Evolutionary conservation across 2,113 vertebrate species (phyloP).

Genomic region (Neodon shergylaensis): DNA sequence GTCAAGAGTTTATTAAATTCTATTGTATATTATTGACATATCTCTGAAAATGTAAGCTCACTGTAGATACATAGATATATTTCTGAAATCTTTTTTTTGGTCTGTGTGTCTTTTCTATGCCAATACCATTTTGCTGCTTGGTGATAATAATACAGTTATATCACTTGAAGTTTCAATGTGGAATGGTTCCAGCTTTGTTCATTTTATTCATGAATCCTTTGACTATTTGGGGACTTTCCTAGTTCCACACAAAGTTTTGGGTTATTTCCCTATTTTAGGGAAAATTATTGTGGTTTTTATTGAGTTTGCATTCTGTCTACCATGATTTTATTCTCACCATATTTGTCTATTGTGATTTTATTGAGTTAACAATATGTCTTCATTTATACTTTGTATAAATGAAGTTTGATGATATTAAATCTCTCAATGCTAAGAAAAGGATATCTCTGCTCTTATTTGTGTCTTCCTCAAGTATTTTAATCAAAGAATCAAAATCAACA

Average conservation of each 20-base stretch:
- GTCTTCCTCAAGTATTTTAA: background rate
- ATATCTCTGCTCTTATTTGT: background rate
- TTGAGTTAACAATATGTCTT: background rate
- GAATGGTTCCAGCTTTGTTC: background rate
- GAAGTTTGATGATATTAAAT: background rate
- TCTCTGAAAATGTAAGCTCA: background rate
- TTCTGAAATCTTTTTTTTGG: background rate
- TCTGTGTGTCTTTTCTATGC: background rate
- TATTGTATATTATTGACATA: background rate
- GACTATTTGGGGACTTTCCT: background rate
- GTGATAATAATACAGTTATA: background rate
- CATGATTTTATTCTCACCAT: too few relatives aligned
- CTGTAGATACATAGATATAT: background rate
- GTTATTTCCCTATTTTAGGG: background rate
- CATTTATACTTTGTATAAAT: background rate
- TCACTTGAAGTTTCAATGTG: background rate
- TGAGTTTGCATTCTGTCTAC: too few relatives aligned
- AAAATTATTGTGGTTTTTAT: too few relatives aligned
- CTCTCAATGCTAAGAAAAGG: background rate
- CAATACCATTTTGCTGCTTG: background rate
- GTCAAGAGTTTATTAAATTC: background rate
- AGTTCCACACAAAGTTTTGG: background rate
- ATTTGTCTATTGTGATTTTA: background rate
- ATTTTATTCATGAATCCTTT: background rate
- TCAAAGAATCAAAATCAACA: background rate